These are phyloP conservation scores for Argyrosomus regius DNA, from an alignment of 2,797 vertebrate species.

Conservation along the genomic window DNA sequence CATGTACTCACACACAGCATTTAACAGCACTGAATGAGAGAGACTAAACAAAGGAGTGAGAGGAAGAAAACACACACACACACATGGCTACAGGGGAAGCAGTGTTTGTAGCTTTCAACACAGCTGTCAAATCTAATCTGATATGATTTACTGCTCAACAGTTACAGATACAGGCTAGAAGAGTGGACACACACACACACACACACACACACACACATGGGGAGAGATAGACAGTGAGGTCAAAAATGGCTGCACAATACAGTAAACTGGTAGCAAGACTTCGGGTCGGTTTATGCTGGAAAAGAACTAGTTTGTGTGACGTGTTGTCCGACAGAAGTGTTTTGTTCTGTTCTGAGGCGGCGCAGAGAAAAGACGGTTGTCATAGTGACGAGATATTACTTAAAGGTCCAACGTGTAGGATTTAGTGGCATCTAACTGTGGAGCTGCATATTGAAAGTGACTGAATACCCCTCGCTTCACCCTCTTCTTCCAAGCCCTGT, in stretches of 20 bases:
- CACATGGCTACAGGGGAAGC: conserved; percentile 53
- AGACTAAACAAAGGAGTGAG: conserved; percentile 12
- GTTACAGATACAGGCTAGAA: conserved; percentile 57
- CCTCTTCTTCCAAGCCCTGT: no score
- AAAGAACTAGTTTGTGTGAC: no score
- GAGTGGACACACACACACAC: conserved; percentile 23
- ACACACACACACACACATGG: conserved; percentile 19
- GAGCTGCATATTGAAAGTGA: no score
- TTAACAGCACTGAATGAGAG: conserved; percentile 16
- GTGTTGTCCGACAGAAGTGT: no score
- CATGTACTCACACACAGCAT: conserved; percentile 13
- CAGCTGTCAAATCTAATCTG: conserved; percentile 71
- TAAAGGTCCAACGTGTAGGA: no score
- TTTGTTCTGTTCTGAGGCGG: no score
- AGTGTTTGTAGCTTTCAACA: conserved; percentile 63
- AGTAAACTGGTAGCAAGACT: no score
- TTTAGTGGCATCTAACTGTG: no score
- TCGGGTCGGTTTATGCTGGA: no score
- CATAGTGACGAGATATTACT: background rate
- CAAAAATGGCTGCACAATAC: no score
- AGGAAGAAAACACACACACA: background rate
- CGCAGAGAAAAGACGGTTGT: background rate
- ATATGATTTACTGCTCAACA: conserved; percentile 60
- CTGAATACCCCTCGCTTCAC: no score
- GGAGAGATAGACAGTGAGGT: no score